Evolutionary conservation across 1,140 invertebrate genomes (phyloP).

Genomic region (Cotesia glomerata): DNA sequence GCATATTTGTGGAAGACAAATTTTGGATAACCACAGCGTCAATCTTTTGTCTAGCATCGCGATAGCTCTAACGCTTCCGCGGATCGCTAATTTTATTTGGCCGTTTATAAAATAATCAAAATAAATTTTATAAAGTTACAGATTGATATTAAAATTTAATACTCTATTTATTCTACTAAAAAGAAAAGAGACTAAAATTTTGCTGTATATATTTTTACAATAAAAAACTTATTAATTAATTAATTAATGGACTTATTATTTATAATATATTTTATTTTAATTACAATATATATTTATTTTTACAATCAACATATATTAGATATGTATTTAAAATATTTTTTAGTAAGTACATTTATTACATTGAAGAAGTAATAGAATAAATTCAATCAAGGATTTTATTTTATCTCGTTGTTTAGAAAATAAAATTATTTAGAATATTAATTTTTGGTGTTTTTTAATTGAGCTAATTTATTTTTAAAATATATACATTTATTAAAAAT

Average conservation of each 20-base stretch:
- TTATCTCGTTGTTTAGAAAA: no score
- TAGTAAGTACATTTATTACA: neutral
- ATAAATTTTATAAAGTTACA: neutral
- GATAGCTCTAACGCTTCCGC: slow-evolving; percentile 76
- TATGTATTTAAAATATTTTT: slow-evolving; percentile 4
- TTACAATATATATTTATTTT: neutral
- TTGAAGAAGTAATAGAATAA: no score
- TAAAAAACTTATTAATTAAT: no score
- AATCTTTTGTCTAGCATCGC: slow-evolving; percentile 84
- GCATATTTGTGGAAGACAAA: slow-evolving; percentile 77
- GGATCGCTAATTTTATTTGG: slow-evolving; percentile 74
- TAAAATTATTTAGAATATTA: no score
- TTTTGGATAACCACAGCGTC: slow-evolving; percentile 91
- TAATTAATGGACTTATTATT: neutral
- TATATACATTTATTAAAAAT: no score
- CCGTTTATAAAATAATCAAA: slow-evolving; percentile 40
- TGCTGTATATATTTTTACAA: no score
- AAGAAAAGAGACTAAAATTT: no score
- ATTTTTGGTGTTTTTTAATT: no score
- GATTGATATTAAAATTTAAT: neutral
- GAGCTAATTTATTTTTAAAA: no score
- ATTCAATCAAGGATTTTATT: no score
- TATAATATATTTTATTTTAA: neutral
- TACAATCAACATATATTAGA: neutral
- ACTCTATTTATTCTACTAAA: neutral